Conservation (phyloP, 2,113 vertebrate genomes). For the Sakesphorus luctuosus region DNA sequence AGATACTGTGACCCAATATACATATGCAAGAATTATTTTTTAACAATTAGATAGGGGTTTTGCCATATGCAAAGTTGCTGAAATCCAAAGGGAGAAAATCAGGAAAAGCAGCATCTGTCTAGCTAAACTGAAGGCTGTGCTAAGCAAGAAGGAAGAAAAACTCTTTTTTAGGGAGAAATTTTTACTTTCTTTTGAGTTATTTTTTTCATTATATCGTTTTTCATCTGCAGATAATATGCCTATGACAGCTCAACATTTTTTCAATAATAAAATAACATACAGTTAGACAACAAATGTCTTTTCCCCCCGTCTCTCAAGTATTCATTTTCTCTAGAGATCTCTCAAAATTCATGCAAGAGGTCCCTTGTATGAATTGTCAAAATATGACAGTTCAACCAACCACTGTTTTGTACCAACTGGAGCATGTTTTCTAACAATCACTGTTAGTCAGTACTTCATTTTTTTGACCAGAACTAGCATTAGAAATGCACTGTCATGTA, state of each 20-base stretch:
- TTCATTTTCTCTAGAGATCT: constrained; percentile 39
- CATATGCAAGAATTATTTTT: background rate
- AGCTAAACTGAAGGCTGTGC: background rate
- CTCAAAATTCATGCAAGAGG: background rate
- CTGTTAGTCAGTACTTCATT: background rate
- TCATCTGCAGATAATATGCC: background rate
- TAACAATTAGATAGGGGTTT: background rate
- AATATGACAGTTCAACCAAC: constrained; percentile 41
- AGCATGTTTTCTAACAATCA: constrained; percentile 23
- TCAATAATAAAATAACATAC: constrained; percentile 34
- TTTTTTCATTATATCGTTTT: background rate
- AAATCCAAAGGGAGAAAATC: background rate
- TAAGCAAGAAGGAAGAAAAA: background rate
- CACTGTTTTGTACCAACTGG: background rate
- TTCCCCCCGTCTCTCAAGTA: background rate
- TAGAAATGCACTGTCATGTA: background rate
- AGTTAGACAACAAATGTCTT: constrained; percentile 13
- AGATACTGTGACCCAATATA: background rate
- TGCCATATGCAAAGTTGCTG: background rate
- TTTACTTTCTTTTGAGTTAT: background rate
- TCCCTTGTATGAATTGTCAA: constrained; percentile 34
- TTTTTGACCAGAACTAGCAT: background rate
- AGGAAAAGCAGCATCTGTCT: background rate
- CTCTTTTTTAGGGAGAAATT: background rate
- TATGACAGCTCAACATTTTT: constrained; percentile 43